Conservation (phyloP, 2,797 vertebrate genomes). For the Sebastiscus tertius region DNA sequence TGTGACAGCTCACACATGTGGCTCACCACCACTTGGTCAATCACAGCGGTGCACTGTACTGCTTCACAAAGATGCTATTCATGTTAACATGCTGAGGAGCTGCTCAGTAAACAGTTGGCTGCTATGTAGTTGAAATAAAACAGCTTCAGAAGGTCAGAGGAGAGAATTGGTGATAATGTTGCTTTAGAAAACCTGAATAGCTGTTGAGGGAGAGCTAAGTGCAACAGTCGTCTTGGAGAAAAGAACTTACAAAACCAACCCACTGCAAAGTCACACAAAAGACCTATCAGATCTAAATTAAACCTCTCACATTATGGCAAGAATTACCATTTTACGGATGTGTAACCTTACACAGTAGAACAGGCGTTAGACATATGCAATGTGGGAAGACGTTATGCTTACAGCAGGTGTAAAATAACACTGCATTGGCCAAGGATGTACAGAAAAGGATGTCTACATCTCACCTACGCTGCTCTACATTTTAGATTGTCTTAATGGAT, state of each 20-base stretch:
- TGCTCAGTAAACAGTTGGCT: not conserved
- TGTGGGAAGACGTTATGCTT: slow-evolving; percentile 25
- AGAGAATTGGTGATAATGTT: not conserved
- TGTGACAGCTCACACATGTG: not conserved
- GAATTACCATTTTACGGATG: not conserved
- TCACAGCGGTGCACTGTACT: not conserved
- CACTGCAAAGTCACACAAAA: not conserved
- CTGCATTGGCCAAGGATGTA: slow-evolving; percentile 4
- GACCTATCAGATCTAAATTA: not conserved
- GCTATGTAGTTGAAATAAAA: not conserved
- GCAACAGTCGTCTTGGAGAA: not conserved
- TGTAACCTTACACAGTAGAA: not conserved
- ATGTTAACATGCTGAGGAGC: not conserved
- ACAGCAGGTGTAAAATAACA: slow-evolving; percentile 20
- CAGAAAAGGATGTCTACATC: slow-evolving; percentile 8
- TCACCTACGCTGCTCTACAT: slow-evolving; percentile 22
- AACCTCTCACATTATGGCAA: not conserved
- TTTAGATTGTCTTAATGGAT: not conserved
- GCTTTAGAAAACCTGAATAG: slow-evolving; percentile 3
- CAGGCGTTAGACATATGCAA: slow-evolving; percentile 19
- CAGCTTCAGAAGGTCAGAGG: slow-evolving; percentile 5
- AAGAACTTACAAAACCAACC: not conserved
- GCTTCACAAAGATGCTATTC: not conserved
- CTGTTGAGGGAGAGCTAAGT: not conserved
- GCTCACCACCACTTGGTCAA: not conserved